Conservation (phyloP, 2,888 invertebrate genomes). For the Tetropium fuscum region DNA sequence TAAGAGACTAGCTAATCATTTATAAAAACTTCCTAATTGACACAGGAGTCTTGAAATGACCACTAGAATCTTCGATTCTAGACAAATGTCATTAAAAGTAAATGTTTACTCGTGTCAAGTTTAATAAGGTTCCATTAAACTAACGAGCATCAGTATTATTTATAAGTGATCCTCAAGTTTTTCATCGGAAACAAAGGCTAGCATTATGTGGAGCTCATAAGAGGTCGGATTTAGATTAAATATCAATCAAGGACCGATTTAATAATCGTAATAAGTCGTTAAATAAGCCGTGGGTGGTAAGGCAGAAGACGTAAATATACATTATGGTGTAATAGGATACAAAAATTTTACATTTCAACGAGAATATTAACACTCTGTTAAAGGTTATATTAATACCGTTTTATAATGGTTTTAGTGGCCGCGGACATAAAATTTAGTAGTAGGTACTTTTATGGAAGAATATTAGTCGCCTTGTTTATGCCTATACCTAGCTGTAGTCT, state of each 20-base stretch:
- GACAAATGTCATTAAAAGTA: conserved; percentile 17
- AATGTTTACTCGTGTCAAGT: conserved; percentile 33
- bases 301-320: conserved; percentile 11
- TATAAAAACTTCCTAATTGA: conserved; percentile 25
- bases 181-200: conserved; percentile 5
- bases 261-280: conserved; percentile 13
- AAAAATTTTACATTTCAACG: conserved; percentile 17
- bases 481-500: too few relatives aligned
- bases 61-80: conserved; percentile 15
- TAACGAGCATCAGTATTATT: conserved; percentile 25
- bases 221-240: not conserved
- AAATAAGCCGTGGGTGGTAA: conserved; percentile 9
- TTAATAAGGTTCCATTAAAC: conserved; percentile 28
- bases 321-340: conserved; percentile 11
- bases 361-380: conserved; percentile 11
- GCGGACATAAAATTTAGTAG: too few relatives aligned
- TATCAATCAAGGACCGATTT: conserved; percentile 10
- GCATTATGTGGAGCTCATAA: not conserved
- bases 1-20: conserved; percentile 4
- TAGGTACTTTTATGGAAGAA: too few relatives aligned
- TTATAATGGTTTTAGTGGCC: too few relatives aligned
- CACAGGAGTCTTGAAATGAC: conserved; percentile 19
- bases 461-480: too few relatives aligned
- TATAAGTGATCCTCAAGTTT: conserved; percentile 24
- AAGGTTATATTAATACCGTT: conserved; percentile 12